Base-by-base conservation (phyloP, 2,888 invertebrate species). In the Lampropteryx suffumata region DNA sequence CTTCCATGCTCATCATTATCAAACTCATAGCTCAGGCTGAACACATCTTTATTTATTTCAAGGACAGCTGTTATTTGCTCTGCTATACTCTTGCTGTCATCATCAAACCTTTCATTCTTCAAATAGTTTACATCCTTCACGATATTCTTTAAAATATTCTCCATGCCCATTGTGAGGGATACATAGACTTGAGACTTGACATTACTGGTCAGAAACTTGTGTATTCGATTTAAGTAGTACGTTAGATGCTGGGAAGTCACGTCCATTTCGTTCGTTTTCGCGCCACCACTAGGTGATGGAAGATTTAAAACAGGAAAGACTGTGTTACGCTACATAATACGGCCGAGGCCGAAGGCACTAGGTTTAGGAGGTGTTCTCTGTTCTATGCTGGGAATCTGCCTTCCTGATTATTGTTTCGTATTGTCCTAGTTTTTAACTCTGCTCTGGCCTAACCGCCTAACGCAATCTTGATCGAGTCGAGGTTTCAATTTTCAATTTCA, bases 101-200 rank as follows among this genome's bases (percentile, higher is more conserved):
- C 30, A 42, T 63, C 50, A 7, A 69, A 61, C 10, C 8, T 32
- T 0, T 35, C 29, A 6, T 52, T 50, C 24, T 46, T 48, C 12
- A 78, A 56, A 26, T 62, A 54, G 0, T 52, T 45, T 0, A 55
- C 41, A 28, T 73, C 60, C 1, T 13, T 34, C 2, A 53, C 62
- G 8, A 80, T 55, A 8, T 57, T 57, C 0, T 63, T 43, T 2
- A 80, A 44, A 27, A 75, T 53, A 0, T 63, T 62, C 28, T 72
- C 63, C 4, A 65, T 48, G 1, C 50, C 24, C 1, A 48, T 44
- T 0, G 66, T 45, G 11, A 64, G 43, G 3, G 50, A 43, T 0
- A 63, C 61, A 21, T 77, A 73, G 33, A 48, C 45, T 3, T 71
- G 2, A 21, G 70, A 64, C 0, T 21, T 55, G 0, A 53, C 48